Conservation (phyloP, 2,888 invertebrate genomes). For the Phengaris arion region DNA sequence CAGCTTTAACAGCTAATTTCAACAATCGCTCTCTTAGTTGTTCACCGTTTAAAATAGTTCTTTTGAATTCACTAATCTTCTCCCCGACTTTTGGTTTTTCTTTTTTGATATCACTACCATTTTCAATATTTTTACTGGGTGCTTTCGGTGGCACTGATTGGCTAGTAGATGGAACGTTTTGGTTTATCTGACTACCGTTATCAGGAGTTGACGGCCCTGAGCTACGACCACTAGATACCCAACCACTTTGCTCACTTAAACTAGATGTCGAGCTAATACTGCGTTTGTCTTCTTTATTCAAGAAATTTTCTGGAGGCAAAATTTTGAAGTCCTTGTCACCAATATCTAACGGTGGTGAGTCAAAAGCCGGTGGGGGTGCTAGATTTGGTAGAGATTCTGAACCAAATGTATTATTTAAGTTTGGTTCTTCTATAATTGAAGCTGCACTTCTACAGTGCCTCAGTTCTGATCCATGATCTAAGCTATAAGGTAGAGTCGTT, state of each 20-base stretch:
- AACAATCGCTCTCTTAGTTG: conserved; percentile 83
- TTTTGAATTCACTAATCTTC: conserved; percentile 68
- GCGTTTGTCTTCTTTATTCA: conserved; percentile 65
- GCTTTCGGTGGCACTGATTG: conserved; percentile 54
- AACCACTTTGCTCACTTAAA: conserved; percentile 91
- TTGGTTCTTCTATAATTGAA: conserved; percentile 79
- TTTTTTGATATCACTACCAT: conserved; percentile 41
- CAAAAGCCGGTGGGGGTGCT: conserved; percentile 81
- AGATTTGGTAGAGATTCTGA: conserved; percentile 87
- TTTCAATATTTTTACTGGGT: conserved; percentile 53
- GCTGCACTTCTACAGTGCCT: conserved; percentile 80
- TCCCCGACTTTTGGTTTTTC: conserved; percentile 55
- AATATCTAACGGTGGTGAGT: conserved; percentile 76
- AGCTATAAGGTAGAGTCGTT: conserved; percentile 82
- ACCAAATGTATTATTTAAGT: conserved; percentile 73
- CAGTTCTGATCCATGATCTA: conserved; percentile 75
- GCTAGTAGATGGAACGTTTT: conserved; percentile 61
- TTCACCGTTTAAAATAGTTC: conserved; percentile 81
- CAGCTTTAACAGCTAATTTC: conserved; percentile 79
- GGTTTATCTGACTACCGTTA: conserved; percentile 74
- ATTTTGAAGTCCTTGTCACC: conserved; percentile 75
- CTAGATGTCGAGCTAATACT: conserved; percentile 82
- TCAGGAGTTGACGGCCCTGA: conserved; percentile 83
- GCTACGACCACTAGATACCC: conserved; percentile 89
- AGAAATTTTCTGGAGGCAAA: conserved; percentile 71